Evolutionary conservation across 2,797 vertebrate species (phyloP), one percentile per base, ranked within the genome.

Genomic region (Gymnocypris eckloni): DNA sequence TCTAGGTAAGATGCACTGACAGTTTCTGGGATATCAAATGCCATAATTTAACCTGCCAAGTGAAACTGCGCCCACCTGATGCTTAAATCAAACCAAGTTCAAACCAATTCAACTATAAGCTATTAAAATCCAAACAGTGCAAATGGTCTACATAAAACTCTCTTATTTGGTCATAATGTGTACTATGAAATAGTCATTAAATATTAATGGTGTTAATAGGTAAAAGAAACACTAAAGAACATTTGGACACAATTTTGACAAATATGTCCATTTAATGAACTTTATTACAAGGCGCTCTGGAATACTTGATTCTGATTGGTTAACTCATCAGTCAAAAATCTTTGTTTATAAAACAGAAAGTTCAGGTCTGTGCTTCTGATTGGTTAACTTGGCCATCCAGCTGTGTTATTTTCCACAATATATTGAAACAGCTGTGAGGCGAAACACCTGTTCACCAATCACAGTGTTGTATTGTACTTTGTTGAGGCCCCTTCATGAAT

Each of bases 1-100:
- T 91, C 93, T 99, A 92, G 98, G 98, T 99, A 96, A 94, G 97
- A 92, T 67, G 66, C 64, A 50, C 66, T 52, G 64, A 54, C 28
- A 67, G 43, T 12, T 12, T 50, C 48, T 39, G 56, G 15, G n/a
- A 52, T 52, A 64, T 13, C 25, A 81, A 50, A 81, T 52, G 16
- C 1, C 28, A 69, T 28, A 69, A 22, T 80, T 81, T 2, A 22
- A 5, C 45, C 20, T 12, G 22, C 39, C 2, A 5, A 28, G 75
- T 18, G 20, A 59, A 61, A 18, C n/a, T 28, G 56, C n/a, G 11
- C 4, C 39, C 56, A 64, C 15, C 2, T 25, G 76, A 79, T 18
- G n/a, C 1, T 10, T 43, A 16, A 4, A 41, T 0, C 41, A 43
- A 43, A 22, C 52, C 0, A 20, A 20, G 8, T 54, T 77, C 1